A percentile compares a stretch with the other conserved stretches of the same genome.
Evolutionary conservation across 2,888 invertebrate genomes (phyloP).

Genomic region (Perdita meconis): DNA sequence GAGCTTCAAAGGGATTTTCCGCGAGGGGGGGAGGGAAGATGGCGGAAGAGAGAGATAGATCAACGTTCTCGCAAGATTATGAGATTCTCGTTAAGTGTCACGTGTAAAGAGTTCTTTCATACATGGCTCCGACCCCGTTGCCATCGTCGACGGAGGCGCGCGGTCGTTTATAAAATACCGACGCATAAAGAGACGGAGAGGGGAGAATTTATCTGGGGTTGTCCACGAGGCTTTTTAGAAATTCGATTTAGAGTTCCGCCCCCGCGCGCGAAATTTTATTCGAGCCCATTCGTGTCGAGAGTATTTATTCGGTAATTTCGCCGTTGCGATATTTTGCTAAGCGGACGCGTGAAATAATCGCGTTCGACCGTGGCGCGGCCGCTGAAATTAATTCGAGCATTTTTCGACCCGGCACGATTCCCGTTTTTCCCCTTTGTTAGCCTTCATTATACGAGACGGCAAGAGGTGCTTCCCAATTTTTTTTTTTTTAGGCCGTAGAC

Average conservation of each 20-base stretch:
- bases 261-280: neutral
- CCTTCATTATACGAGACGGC: constrained; percentile 10
- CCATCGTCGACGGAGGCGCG: constrained; percentile 27
- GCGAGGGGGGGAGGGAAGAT: constrained; percentile 14
- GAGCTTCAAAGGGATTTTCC: constrained; percentile 70
- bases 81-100: constrained; percentile 79
- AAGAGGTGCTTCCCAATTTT: neutral
- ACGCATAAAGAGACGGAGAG: constrained; percentile 57
- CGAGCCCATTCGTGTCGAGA: neutral
- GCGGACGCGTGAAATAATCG: neutral
- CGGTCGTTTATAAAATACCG: constrained; percentile 64
- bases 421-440: constrained; percentile 3
- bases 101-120: constrained; percentile 73
- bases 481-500: neutral
- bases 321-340: neutral
- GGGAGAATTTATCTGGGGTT: constrained; percentile 64
- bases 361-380: neutral
- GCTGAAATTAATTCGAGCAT: constrained; percentile 21
- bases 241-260: constrained; percentile 52
- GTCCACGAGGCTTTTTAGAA: constrained; percentile 32
- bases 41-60: constrained; percentile 37
- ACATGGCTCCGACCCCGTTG: constrained; percentile 39
- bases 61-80: constrained; percentile 74
- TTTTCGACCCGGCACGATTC: neutral
- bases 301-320: constrained; percentile 20